Percentiles rank a stretch among this genome's conserved stretches.
These are phyloP conservation scores for Maniola jurtina DNA, from an alignment of 1,140 invertebrate species.

Conservation along the genomic window DNA sequence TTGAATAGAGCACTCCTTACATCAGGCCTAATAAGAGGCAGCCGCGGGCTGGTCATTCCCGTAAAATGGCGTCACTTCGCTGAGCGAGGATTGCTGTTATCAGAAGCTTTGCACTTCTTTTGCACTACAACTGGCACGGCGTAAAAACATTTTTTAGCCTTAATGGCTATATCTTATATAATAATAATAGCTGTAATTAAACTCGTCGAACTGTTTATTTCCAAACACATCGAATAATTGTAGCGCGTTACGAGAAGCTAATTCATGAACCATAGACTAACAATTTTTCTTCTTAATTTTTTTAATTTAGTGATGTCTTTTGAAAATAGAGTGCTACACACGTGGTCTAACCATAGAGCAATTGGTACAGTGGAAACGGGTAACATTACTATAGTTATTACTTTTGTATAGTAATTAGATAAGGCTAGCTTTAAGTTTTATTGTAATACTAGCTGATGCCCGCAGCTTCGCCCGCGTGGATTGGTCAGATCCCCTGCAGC, in stretches of 20 bases:
- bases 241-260: conserved; percentile 73
- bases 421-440: too few relatives aligned
- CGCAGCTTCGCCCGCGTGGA: too few relatives aligned
- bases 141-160: conserved; percentile 57
- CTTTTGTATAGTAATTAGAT: too few relatives aligned
- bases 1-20: conserved; percentile 68
- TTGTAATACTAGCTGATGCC: too few relatives aligned
- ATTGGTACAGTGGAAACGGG: not conserved
- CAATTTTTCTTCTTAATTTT: conserved; percentile 45
- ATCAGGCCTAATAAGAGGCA: conserved; percentile 74
- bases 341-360: conserved; percentile 61
- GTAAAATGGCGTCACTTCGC: conserved; percentile 79
- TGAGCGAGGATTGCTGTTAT: conserved; percentile 72
- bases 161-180: conserved; percentile 42
- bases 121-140: conserved; percentile 51
- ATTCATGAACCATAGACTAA: conserved; percentile 71
- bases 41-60: conserved; percentile 78
- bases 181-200: conserved; percentile 52
- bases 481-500: too few relatives aligned
- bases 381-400: too few relatives aligned
- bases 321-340: conserved; percentile 32
- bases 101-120: conserved; percentile 58
- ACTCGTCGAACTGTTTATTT: conserved; percentile 66
- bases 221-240: conserved; percentile 70
- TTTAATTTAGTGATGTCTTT: conserved; percentile 37